Conservation (phyloP, 2,888 invertebrate species). For the Lycocerus yunnanus region DNA sequence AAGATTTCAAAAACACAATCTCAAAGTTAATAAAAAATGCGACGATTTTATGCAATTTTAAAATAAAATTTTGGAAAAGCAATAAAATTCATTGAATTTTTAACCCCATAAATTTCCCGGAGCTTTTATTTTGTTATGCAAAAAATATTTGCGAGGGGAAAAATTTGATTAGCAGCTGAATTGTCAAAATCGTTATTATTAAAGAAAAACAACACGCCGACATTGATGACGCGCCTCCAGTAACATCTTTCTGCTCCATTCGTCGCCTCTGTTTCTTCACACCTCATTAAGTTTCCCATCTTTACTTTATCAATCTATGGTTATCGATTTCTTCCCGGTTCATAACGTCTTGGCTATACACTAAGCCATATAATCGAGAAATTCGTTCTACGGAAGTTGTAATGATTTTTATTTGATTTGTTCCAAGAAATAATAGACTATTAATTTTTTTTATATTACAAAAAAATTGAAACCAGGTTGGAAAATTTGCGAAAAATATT, state of each 20-base stretch:
- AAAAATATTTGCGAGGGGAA: not conserved
- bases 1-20: not conserved
- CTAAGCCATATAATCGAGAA: conserved; percentile 44
- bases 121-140: not conserved
- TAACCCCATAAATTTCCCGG: not conserved
- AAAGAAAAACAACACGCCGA: conserved; percentile 24
- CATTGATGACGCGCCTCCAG: conserved; percentile 23
- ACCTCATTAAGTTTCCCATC: conserved; percentile 54
- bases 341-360: conserved; percentile 46
- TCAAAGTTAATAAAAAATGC: not conserved
- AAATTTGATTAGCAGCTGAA: conserved; percentile 5
- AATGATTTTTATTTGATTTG: conserved; percentile 44
- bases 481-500: not conserved
- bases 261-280: conserved; percentile 53
- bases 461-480: too few relatives aligned
- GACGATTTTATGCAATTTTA: not conserved
- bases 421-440: conserved; percentile 39
- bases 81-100: not conserved
- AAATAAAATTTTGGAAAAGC: not conserved
- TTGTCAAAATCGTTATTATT: conserved; percentile 26
- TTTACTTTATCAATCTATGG: conserved; percentile 53
- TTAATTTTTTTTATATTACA: conserved; percentile 34
- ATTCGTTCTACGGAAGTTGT: conserved; percentile 26
- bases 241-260: conserved; percentile 49
- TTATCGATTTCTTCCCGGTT: conserved; percentile 49